Base-by-base conservation (phyloP, 2,888 invertebrate species). In the Eilema depressum region DNA sequence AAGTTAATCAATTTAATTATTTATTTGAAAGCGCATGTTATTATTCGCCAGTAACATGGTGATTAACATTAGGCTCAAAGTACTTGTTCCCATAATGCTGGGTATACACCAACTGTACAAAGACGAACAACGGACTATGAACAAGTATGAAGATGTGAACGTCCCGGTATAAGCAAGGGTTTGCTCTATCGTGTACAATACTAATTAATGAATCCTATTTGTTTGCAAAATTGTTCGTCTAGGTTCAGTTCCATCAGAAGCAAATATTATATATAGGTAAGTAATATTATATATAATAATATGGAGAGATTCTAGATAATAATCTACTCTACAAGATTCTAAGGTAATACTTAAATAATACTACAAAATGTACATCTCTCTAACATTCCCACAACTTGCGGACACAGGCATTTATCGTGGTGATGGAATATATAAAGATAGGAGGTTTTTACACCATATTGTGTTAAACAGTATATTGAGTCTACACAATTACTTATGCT, bases 341-440 rank as follows among this genome's bases (percentile, higher is more conserved):
- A 63, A 10, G 26, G 25, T 26, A 41, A 37, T 63, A 41, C 26
- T 63, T 41, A 20, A 63, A 26, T 2, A 26, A 63, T 3, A 41
- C 63, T 63, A 41, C 26, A 20, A 41, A 63, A 41, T 41, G 25
- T 63, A 63, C 25, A 63, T 10, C 14, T 41, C 26, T 63, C 25
- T 26, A 41, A 20, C 17, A 63, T 20, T 63, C 14, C 37, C 62
- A 25, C 12, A 41, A 41, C 37, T 26, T 26, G 10, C 10, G 20
- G 63, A 41, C 26, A 41, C 11, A 26, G 41, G 37, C 17, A 25
- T 63, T 11, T 62, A n/a, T 7, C 33, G 33, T 14, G 41, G 26
- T 41, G 41, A 41, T 41, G 37, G 63, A 17, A 41, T 26, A 41
- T 26, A 17, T 26, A 63, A 25, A 25, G 25, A 25, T 25, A n/a